A percentile compares a stretch with the other conserved stretches of the same genome.
Evolutionary conservation across 2,797 vertebrate genomes (phyloP).

Genomic region (Masticophis lateralis): DNA sequence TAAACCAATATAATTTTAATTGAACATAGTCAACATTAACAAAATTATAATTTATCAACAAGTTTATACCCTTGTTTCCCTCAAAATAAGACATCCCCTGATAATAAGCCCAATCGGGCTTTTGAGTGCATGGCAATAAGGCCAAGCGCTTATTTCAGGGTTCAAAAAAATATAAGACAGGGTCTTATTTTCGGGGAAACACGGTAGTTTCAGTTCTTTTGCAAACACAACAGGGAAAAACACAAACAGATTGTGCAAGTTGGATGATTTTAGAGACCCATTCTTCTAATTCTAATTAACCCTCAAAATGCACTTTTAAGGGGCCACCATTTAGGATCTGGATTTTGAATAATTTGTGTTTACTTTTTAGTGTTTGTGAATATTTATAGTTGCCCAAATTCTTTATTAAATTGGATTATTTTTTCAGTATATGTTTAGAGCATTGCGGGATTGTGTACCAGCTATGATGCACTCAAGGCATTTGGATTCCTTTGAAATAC

Average conservation of each 20-base stretch:
- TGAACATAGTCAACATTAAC: neutral
- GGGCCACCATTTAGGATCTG: neutral
- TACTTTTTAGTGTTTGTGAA: neutral
- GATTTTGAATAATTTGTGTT: neutral
- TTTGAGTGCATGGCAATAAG: too few relatives aligned
- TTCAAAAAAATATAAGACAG: too few relatives aligned
- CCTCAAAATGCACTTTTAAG: neutral
- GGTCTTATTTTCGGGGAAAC: too few relatives aligned
- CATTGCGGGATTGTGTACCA: constrained; percentile 90
- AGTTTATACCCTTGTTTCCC: too few relatives aligned
- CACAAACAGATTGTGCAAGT: neutral
- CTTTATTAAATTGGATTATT: constrained; percentile 11
- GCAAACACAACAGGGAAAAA: neutral
- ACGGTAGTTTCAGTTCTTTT: neutral
- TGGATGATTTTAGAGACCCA: neutral
- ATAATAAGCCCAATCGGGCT: too few relatives aligned
- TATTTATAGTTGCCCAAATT: neutral
- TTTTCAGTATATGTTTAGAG: constrained; percentile 95
- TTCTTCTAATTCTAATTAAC: neutral
- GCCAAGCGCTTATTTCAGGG: too few relatives aligned
- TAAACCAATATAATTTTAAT: neutral
- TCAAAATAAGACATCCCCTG: too few relatives aligned
- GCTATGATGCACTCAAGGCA: constrained; percentile 91
- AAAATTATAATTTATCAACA: neutral
- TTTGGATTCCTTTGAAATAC: constrained; percentile 85